Base-by-base conservation (phyloP, 2,797 vertebrate species). In the Steatocranus sp. region DNA sequence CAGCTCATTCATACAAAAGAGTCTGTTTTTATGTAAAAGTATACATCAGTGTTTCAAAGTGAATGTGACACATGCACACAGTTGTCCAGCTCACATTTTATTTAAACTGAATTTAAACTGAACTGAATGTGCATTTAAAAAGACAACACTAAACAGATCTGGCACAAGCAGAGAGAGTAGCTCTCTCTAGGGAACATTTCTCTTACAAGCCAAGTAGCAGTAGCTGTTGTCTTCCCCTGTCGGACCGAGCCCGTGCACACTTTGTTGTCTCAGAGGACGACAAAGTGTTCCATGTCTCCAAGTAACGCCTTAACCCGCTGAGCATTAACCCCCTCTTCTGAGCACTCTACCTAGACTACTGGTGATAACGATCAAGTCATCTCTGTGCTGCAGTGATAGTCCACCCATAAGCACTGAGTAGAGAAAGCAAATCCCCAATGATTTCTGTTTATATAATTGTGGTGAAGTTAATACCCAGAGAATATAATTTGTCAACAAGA, bases 241-340 rank as follows among this genome's bases (percentile, higher is more conserved):
- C 32, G 74, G 85, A 86, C 86, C 73, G 8, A 86, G 79, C 54
- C 68, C 73, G 12, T 32, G 76, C 80, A 88, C 87, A 88, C 88
- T 94, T 81, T 81, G 83, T 82, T 88, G 88, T 93, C 93, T 92
- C 89, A 18, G 79, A 87, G 91, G 92, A 94, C 82, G n/a, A 61
- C 92, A 91, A 91, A 94, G 93, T 96, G 95, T 95, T 96, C 93
- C 93, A 93, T 46, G 95, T 96, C 95, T 95, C 95, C 94, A 95
- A 95, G 96, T 95, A 96, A 96, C 94, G 23, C 88, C 82, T 90
- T 92, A 92, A 91, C 94, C 93, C 89, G 11, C 81, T 83, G 95
- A 91, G 92, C 91, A 91, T 91, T 92, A 92, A 85, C 80, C 78
- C 76, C 76, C 75, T 92, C 93, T 89, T 92, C 82, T 83, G 93